phyloP scores from a whole-genome alignment of 2,888 invertebrate genomes.

The Blastobasis adustella region DNA sequence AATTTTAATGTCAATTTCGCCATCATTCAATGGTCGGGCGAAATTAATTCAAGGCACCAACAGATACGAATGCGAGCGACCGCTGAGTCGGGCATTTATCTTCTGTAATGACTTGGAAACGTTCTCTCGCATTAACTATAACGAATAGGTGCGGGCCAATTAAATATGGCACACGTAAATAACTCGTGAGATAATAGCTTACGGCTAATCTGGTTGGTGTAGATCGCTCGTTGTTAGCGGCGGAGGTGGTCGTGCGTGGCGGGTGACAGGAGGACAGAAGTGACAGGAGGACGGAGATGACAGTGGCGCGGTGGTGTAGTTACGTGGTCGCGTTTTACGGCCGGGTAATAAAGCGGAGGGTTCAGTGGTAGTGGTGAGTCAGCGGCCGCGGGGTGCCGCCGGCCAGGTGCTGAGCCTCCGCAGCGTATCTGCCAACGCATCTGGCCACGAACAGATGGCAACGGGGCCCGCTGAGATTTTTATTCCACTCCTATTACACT shows the following conservation, averaged over 20 bases:
- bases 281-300: no score
- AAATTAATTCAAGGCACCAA: constrained; percentile 58
- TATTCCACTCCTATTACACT: constrained; percentile 44
- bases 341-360: constrained; percentile 22
- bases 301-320: neutral
- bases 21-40: constrained; percentile 67
- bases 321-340: constrained; percentile 17
- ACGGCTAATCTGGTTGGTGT: constrained; percentile 31
- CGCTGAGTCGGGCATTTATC: constrained; percentile 48
- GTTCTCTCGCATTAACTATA: constrained; percentile 50
- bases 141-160: constrained; percentile 56
- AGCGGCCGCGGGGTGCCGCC: constrained; percentile 31
- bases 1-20: constrained; percentile 72
- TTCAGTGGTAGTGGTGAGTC: constrained; percentile 24
- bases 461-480: constrained; percentile 47
- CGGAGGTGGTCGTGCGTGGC: neutral
- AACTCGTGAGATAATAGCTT: constrained; percentile 46
- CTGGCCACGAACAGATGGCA: constrained; percentile 42
- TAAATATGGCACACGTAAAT: constrained; percentile 59
- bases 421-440: constrained; percentile 36
- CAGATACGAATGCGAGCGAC: constrained; percentile 39
- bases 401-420: constrained; percentile 46
- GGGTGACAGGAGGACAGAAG: no score
- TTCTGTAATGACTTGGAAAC: constrained; percentile 62
- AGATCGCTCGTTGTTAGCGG: no score